Base-by-base conservation (phyloP, 2,113 vertebrate genomes). In the Burhinus bistriatus region DNA sequence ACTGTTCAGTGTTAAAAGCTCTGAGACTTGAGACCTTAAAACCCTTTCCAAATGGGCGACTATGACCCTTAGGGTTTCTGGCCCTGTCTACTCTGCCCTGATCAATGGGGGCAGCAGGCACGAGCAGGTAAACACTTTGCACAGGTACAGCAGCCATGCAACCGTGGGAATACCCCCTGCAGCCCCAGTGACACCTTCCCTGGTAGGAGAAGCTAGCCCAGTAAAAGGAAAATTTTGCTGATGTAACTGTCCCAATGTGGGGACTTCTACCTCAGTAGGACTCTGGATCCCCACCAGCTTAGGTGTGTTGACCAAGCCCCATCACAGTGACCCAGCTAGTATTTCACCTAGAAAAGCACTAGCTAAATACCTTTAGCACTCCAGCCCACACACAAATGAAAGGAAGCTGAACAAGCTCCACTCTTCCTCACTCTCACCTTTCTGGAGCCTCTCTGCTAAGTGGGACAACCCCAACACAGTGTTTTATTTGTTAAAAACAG, bases 51-150 rank as follows among this genome's bases (percentile, higher is more conserved):
- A 62, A 91, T 64, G 6, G 19, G 32, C 6, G 2, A 22, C 27
- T 22, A 36, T 22, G 17, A 32, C n/a, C 75, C 36, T 61, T 22
- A 15, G 10, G 20, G 22, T 70, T 22, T 83, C 17, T 32, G 12
- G 42, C 44, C n/a, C n/a, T 18, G 20, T n/a, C 34, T 58, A 17
- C 19, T 45, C 25, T 42, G 20, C 44, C 58, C 23, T 59, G 61
- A 61, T 20, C 34, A 79, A 58, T 0, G 3, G 0, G 0, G 18
- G 57, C 62, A 91, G 83, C 15, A 47, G 61, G 19, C 15, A 26
- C 0, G 4, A 59, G 23, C 16, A 49, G 42, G 42, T 14, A 65
- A 81, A 65, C 9, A 34, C 21, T 38, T 8, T 8, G 30, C 23
- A 55, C 0, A 4, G 45, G 36, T 10, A 38, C 29, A 61, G 49